These are phyloP conservation scores for Poeciliopsis turneri DNA, from an alignment of 2,797 vertebrate species.

Conservation along the genomic window DNA sequence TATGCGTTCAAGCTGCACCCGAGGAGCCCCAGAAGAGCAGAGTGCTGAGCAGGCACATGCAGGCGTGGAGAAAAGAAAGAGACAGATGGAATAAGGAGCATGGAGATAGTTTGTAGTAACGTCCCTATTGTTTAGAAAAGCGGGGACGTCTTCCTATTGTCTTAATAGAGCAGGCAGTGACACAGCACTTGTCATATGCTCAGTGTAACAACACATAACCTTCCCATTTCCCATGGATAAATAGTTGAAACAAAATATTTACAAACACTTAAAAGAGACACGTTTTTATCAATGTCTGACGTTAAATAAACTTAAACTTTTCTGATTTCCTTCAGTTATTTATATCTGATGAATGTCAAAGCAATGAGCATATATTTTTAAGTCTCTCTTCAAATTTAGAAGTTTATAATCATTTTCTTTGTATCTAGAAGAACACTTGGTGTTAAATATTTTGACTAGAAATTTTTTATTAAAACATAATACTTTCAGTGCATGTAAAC, in stretches of 20 bases:
- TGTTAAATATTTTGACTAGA: not conserved
- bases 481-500: not conserved
- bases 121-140: slow-evolving; percentile 53
- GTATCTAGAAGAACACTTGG: not conserved
- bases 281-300: not conserved
- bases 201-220: not conserved
- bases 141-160: slow-evolving; percentile 41
- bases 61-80: slow-evolving; percentile 32
- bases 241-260: slow-evolving; percentile 16
- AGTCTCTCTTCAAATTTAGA: not conserved
- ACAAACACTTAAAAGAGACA: not conserved
- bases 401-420: not conserved
- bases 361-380: not conserved
- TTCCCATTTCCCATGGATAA: not conserved
- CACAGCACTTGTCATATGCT: not conserved
- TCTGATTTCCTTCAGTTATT: not conserved
- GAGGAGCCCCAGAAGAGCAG: slow-evolving; percentile 44
- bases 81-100: slow-evolving; percentile 46
- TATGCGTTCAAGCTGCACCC: slow-evolving; percentile 50
- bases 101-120: slow-evolving; percentile 59
- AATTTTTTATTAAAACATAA: not conserved
- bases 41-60: slow-evolving; percentile 69
- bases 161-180: slow-evolving; percentile 41
- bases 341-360: not conserved
- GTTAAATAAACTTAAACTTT: not conserved